These are phyloP conservation scores for Diplosoma virens DNA, from an alignment of 23 tunicate genomes.

Conservation along the genomic window DNA sequence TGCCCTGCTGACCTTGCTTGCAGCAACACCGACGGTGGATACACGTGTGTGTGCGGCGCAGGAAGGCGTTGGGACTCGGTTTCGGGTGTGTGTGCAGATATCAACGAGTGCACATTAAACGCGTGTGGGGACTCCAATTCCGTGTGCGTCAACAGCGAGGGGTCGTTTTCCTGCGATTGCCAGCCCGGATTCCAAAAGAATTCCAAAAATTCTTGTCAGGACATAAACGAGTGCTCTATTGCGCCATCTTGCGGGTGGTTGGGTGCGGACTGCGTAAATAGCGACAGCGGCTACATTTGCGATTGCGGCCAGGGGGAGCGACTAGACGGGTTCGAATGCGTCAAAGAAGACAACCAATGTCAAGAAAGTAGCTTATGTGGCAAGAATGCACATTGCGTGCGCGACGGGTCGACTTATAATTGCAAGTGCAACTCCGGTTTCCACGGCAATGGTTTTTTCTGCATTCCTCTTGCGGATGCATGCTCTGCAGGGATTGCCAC, in stretches of 20 bases:
- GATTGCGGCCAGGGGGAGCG: slow-evolving; percentile 13
- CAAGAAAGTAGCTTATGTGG: slow-evolving; percentile 21
- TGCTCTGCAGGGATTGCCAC: slow-evolving; percentile 30
- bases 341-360: slow-evolving; percentile 17
- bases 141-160: slow-evolving; percentile 14
- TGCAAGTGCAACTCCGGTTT: slow-evolving; percentile 35
- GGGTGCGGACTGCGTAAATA: slow-evolving; percentile 29
- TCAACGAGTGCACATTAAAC: slow-evolving; percentile 28
- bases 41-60: slow-evolving; percentile 24
- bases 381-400: slow-evolving; percentile 15
- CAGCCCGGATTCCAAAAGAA: neutral
- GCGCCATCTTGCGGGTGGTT: slow-evolving; percentile 3
- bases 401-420: slow-evolving; percentile 3
- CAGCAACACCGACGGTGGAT: slow-evolving; percentile 30
- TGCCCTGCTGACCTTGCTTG: slow-evolving; percentile 36
- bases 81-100: slow-evolving; percentile 24
- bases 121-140: slow-evolving; percentile 12
- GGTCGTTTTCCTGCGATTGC: slow-evolving; percentile 9
- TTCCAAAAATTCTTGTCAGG: neutral
- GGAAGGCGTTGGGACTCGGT: slow-evolving; percentile 34
- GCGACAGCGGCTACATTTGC: slow-evolving; percentile 32
- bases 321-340: slow-evolving; percentile 10
- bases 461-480: slow-evolving; percentile 22
- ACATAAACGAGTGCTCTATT: slow-evolving; percentile 27
- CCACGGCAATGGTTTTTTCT: slow-evolving; percentile 27